phyloP scores from a whole-genome alignment of 2,888 invertebrate genomes.

The Tinea trinotella region DNA sequence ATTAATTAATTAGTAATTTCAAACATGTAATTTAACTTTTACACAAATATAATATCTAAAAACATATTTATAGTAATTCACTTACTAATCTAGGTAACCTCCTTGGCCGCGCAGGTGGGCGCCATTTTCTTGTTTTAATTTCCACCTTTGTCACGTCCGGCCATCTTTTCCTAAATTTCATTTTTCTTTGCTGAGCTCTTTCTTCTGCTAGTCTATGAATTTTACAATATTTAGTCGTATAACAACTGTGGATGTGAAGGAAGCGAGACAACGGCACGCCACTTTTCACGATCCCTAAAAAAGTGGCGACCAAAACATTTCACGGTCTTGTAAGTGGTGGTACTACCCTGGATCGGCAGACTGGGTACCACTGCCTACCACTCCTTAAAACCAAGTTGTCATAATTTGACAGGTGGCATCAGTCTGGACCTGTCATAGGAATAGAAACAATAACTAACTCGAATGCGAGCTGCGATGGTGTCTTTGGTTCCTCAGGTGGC shows the following conservation, averaged over 20 bases:
- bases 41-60: too few species aligned
- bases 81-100: conserved; percentile 47
- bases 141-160: conserved; percentile 44
- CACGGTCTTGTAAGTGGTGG: too few species aligned
- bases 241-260: too few species aligned
- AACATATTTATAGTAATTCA: too few species aligned
- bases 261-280: too few species aligned
- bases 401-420: not conserved
- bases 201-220: conserved; percentile 38
- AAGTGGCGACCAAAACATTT: too few species aligned
- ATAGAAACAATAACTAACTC: conserved; percentile 27
- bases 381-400: not conserved
- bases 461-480: conserved; percentile 36
- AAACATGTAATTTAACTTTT: too few species aligned
- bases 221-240: not conserved
- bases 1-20: too few species aligned
- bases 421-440: not conserved
- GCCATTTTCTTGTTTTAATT: conserved; percentile 43
- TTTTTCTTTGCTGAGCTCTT: conserved; percentile 37
- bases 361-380: too few species aligned
- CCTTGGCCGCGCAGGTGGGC: conserved; percentile 47
- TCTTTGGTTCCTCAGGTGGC: conserved; percentile 34
- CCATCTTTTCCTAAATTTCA: conserved; percentile 48
- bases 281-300: too few species aligned
- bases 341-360: too few species aligned